Evolutionary conservation across 1,140 invertebrate genomes (phyloP).

Genomic region (Branchinecta lynchi): DNA sequence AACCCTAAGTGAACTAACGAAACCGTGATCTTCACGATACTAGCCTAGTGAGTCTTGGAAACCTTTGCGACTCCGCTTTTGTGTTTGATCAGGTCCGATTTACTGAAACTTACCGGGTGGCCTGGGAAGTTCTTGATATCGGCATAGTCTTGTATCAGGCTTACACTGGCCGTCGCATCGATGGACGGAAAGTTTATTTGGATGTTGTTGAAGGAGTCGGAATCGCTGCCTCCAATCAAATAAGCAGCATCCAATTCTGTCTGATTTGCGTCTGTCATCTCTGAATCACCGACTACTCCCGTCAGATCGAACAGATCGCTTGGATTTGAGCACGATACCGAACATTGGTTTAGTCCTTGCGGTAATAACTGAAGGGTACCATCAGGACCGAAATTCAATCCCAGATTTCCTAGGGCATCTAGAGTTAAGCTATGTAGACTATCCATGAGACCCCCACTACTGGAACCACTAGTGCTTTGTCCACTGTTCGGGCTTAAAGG

Average conservation of each 20-base stretch:
- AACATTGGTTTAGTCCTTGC: background rate
- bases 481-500: slow-evolving; percentile 15
- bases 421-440: slow-evolving; percentile 7
- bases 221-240: background rate
- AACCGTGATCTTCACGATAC: too few species aligned
- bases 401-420: background rate
- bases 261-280: background rate
- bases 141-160: background rate
- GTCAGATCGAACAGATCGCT: background rate
- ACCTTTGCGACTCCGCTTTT: too few species aligned
- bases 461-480: background rate
- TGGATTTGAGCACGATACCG: background rate
- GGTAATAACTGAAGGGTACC: background rate
- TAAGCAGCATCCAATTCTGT: slow-evolving; percentile 3
- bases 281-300: background rate
- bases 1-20: too few species aligned
- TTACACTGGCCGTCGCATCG: slow-evolving; percentile 1
- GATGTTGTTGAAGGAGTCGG: background rate
- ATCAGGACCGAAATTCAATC: background rate
- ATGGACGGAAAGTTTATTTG: background rate
- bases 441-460: background rate
- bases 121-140: background rate
- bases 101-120: background rate
- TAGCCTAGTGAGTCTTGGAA: too few species aligned
- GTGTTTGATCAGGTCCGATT: too few species aligned